Base-by-base conservation (phyloP, 2,888 invertebrate species). In the Plagodis dolabraria region DNA sequence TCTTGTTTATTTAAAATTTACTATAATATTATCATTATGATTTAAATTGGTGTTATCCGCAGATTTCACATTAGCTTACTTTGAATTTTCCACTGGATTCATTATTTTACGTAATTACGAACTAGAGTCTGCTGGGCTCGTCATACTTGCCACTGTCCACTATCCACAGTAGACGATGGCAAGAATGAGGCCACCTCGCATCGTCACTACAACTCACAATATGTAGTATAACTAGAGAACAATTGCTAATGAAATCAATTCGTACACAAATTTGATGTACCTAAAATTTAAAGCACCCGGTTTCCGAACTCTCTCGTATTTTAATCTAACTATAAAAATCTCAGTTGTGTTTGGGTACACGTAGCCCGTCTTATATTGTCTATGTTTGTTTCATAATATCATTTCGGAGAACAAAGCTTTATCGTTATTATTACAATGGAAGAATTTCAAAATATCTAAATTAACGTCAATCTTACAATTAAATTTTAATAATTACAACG, bases 211-310 rank as follows among this genome's bases (percentile, higher is more conserved):
- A 69, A 70, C 72, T 74, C 71, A 70, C 80, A 72, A 71, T 70
- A 69, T 69, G 70, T 75, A 83, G 80, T 85, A 82, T 81, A 82
- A 79, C 86, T 87, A 87, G 76, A 83, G 83, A 86, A 85, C 82
- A 84, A 83, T 82, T 71, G 86, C 88, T 90, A 90, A 89, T 80
- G 80, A 88, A 91, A 87, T 82, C 77, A 89, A 85, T 85, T 85
- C 82, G 79, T 89, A 88, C 82, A 91, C 47, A 69, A 67, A 89
- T 86, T 86, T 86, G 90, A 87, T 92, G 87, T 92, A 67, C 65
- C 67, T 69, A 89, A 86, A 92, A 86, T 92, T 90, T 92, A 91
- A 90, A 92, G 92, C 92, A 92, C 92, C 92, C 89, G 90, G 91
- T 90, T 91, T 89, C 83, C 88, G 81, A 87, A 91, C 90, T 92